Evolutionary conservation across 2,113 vertebrate genomes (phyloP), one percentile per base, ranked within the genome.

Genomic region (Ciconia boyciana): DNA sequence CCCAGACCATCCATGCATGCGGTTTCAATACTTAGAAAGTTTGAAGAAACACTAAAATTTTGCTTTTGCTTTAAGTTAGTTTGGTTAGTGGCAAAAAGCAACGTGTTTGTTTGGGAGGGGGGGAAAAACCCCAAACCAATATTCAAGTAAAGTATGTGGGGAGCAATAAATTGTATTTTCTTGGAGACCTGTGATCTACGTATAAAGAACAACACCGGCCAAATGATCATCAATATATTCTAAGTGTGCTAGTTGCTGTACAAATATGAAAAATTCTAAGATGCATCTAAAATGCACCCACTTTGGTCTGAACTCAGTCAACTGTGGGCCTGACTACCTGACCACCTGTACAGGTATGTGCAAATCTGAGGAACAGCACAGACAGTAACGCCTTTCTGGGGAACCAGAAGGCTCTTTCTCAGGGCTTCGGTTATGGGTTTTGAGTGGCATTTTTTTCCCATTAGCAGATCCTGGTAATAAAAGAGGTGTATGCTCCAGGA

Each of bases 31-130:
- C 81, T 91, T n/a, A 64, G 29, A 90, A 26, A 76, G 29, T 34
- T 17, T 36, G 71, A 77, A 90, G 14, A 79, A 78, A 83, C 84
- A 34, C 70, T 70, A 22, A 52, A 9, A 61, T 60, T 92, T 84
- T 69, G 95, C 96, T 93, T 89, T 94, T 91, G 94, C 91, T 96
- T 96, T 70, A 90, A 91, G 96, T 96, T 97, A 97, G 96, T 96
- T 85, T 71, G 89, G 97, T 97, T 97, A 97, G 97, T 97, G 94
- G 95, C 96, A 95, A 97, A 95, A 97, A 97, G 96, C 96, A 94
- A 89, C 32, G 3, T 16, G 48, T 91, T 89, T 48, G 10, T 22
- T 76, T 22, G 34, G 52, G n/a, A 29, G 41, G 49, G 36, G 36
- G 36, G 36, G 36, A 22, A 55, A 77, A 52, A 39, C 39, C 39